Percentiles rank a stretch among this genome's conserved stretches.
Conservation (phyloP, 2,888 invertebrate species). For the Xestia rhomboidea region DNA sequence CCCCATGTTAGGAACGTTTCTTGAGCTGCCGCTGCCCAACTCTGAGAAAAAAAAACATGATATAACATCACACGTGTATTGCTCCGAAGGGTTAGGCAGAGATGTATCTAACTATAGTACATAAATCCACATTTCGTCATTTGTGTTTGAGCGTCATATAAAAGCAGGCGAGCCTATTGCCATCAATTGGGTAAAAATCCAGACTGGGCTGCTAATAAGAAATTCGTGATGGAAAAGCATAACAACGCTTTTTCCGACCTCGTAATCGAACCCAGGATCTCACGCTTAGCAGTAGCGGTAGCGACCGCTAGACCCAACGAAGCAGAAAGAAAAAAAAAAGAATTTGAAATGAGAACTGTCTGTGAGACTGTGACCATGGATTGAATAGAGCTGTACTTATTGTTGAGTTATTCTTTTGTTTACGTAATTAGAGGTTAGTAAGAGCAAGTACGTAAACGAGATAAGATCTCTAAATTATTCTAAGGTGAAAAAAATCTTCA, state of each 20-base stretch:
- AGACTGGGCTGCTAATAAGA: not conserved
- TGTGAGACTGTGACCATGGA: slow-evolving; percentile 39
- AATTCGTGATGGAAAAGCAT: not conserved
- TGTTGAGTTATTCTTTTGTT: slow-evolving; percentile 50
- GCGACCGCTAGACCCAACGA: not conserved
- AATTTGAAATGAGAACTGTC: slow-evolving; percentile 38
- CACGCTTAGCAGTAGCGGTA: not conserved
- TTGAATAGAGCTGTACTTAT: slow-evolving; percentile 16
- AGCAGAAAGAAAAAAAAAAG: not conserved
- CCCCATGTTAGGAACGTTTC: slow-evolving; percentile 98
- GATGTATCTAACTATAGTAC: not conserved
- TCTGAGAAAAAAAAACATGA: slow-evolving; percentile 84
- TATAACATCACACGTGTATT: not conserved
- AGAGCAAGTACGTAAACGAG: slow-evolving; percentile 26
- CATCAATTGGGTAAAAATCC: not conserved
- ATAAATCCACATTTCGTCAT: not conserved
- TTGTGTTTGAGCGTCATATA: not conserved
- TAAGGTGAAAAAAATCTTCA: slow-evolving; percentile 67
- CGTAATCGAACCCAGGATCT: not conserved
- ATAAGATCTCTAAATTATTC: slow-evolving; percentile 40
- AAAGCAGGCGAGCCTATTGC: not conserved
- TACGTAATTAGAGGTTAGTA: slow-evolving; percentile 44
- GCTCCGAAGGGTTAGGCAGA: not conserved
- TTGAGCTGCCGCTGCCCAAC: slow-evolving; percentile 97
- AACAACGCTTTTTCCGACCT: not conserved